These are phyloP conservation scores for Tenthredo livida DNA, from an alignment of 2,888 invertebrate species.

Conservation along the genomic window DNA sequence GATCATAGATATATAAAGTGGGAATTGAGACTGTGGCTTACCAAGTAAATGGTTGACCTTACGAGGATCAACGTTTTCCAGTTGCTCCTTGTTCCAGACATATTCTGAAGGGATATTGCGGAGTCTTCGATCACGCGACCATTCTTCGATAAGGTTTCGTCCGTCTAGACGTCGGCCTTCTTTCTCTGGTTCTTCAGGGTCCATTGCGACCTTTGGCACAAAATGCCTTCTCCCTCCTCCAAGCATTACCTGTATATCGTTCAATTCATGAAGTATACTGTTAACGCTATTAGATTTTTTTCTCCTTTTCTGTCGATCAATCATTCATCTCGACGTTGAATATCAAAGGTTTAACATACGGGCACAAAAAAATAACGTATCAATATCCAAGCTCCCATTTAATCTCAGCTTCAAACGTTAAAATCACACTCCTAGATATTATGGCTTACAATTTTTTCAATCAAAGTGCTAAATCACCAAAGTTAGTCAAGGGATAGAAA, in stretches of 20 bases:
- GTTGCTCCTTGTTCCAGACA: slow-evolving; percentile 87
- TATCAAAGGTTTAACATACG: neutral
- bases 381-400: neutral
- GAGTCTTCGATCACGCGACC: slow-evolving; percentile 87
- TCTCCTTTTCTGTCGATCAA: neutral
- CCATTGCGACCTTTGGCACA: slow-evolving; percentile 85
- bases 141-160: slow-evolving; percentile 89
- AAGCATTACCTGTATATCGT: slow-evolving; percentile 83
- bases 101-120: slow-evolving; percentile 85
- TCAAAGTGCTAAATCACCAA: neutral
- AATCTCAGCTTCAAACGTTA: neutral
- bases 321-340: slow-evolving; percentile 10
- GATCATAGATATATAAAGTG: neutral
- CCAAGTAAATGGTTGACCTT: slow-evolving; percentile 88
- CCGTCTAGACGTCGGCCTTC: slow-evolving; percentile 88
- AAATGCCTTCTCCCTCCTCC: slow-evolving; percentile 90
- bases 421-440: neutral
- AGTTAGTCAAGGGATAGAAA: neutral
- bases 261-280: neutral
- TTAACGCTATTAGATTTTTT: neutral
- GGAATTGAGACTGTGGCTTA: slow-evolving; percentile 76
- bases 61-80: slow-evolving; percentile 85
- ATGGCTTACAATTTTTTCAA: neutral
- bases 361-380: neutral
- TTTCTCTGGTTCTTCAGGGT: slow-evolving; percentile 85